Conservation (phyloP, 2,888 invertebrate species). For the Oxytorus armatus region DNA sequence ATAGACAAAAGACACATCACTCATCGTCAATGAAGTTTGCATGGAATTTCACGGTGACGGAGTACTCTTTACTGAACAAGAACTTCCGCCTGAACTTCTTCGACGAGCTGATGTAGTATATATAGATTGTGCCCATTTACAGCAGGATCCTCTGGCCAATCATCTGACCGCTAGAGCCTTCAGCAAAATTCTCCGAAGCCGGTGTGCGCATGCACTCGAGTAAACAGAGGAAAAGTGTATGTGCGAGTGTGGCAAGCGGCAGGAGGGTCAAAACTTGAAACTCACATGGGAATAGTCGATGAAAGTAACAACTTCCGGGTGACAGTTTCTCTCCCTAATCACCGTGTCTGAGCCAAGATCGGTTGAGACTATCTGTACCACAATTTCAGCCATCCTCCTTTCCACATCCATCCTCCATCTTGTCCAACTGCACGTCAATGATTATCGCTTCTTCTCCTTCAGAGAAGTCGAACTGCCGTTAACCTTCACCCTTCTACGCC, state of each 20-base stretch:
- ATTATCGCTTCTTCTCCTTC: conserved; percentile 26
- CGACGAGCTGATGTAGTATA: conserved; percentile 16
- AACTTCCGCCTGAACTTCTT: conserved; percentile 9
- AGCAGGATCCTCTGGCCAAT: conserved; percentile 39
- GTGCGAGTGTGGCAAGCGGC: background rate
- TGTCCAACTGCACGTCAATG: conserved; percentile 42
- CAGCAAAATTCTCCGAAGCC: conserved; percentile 41
- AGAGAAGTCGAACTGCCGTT: background rate
- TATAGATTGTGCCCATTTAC: conserved; percentile 7
- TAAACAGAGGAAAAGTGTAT: conserved; percentile 27
- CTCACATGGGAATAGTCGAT: conserved; percentile 43
- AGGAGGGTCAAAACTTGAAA: conserved; percentile 26
- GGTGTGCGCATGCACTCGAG: conserved; percentile 46
- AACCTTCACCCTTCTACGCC: conserved; percentile 6
- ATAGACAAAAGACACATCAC: background rate
- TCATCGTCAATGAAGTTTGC: background rate
- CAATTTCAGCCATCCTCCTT: conserved; percentile 10
- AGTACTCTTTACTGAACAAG: background rate
- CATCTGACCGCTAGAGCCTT: conserved; percentile 24
- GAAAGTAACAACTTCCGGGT: conserved; percentile 60
- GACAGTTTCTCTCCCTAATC: conserved; percentile 57
- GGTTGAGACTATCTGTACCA: background rate
- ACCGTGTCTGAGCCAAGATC: conserved; percentile 49
- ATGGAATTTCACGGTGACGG: background rate
- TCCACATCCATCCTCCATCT: conserved; percentile 5